phyloP scores from a whole-genome alignment of 37 sponge, comb jelly and placozoan genomes.

The Oopsacas minuta region DNA sequence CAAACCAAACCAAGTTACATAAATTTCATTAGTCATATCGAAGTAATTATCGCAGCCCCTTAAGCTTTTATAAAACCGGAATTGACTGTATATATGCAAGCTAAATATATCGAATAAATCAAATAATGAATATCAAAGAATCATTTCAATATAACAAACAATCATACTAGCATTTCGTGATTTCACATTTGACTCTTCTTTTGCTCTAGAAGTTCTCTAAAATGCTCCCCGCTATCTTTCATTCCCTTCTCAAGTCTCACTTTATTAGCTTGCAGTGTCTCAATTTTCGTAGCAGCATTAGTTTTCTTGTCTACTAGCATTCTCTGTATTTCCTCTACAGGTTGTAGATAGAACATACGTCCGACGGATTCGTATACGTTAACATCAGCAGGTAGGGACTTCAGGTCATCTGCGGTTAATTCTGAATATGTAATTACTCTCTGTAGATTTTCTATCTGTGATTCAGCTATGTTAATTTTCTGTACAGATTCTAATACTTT shows the following conservation, averaged over 20 bases:
- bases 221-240: not conserved
- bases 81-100: too few relatives aligned
- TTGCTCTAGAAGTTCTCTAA: slow-evolving; percentile 1
- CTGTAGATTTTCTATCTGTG: slow-evolving; percentile 16
- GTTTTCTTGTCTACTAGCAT: not conserved
- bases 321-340: not conserved
- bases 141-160: too few relatives aligned
- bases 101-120: too few relatives aligned
- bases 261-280: not conserved
- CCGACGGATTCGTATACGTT: slow-evolving; percentile 18
- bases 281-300: not conserved
- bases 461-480: not conserved
- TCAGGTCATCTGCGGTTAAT: not conserved
- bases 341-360: not conserved
- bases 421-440: not conserved
- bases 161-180: too few relatives aligned
- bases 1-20: too few relatives aligned
- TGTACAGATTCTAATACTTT: slow-evolving; percentile 20
- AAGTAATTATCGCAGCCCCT: too few relatives aligned
- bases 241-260: not conserved
- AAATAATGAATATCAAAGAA: too few relatives aligned
- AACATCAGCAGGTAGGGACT: not conserved
- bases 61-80: too few relatives aligned
- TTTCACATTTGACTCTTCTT: slow-evolving; percentile 17
- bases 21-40: too few relatives aligned